These are phyloP conservation scores for Grus americana DNA, from an alignment of 2,113 vertebrate genomes.

Conservation along the genomic window DNA sequence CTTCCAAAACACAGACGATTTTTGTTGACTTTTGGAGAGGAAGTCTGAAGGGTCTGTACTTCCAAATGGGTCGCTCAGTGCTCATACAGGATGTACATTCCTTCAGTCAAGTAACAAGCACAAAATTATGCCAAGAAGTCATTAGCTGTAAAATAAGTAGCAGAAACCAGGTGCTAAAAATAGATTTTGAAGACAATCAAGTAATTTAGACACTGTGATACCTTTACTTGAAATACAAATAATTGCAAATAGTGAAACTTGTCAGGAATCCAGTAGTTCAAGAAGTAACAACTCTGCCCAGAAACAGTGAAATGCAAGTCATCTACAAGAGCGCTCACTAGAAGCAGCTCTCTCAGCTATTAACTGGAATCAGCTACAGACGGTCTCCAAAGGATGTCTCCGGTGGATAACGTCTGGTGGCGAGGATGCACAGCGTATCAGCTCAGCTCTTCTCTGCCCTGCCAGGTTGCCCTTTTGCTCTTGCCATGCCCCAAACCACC, in stretches of 20 bases:
- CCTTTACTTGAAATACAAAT: not conserved
- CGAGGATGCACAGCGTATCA: not conserved
- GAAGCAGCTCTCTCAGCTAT: not conserved
- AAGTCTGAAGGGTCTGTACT: not conserved
- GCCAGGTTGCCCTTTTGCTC: not conserved
- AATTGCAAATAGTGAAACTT: slow-evolving; percentile 9
- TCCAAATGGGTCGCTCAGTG: rapidly evolving
- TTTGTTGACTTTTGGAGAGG: not conserved
- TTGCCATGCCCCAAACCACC: not conserved
- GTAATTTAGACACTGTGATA: not conserved
- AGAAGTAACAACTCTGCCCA: not conserved
- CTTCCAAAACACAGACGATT: not conserved
- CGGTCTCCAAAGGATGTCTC: not conserved
- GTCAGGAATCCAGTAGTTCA: slow-evolving; percentile 6
- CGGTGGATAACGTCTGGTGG: not conserved
- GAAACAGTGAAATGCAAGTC: not conserved
- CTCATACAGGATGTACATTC: not conserved
- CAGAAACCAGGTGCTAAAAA: slow-evolving; percentile 2
- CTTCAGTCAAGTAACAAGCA: slow-evolving; percentile 2
- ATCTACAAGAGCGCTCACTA: not conserved
- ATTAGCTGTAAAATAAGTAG: slow-evolving; percentile 20
- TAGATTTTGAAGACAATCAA: slow-evolving; percentile 32
- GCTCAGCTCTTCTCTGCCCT: not conserved
- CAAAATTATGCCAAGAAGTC: slow-evolving; percentile 21
- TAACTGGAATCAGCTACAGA: not conserved